Conservation (phyloP, 2,888 invertebrate species). For the Caenorhabditis afra region DNA sequence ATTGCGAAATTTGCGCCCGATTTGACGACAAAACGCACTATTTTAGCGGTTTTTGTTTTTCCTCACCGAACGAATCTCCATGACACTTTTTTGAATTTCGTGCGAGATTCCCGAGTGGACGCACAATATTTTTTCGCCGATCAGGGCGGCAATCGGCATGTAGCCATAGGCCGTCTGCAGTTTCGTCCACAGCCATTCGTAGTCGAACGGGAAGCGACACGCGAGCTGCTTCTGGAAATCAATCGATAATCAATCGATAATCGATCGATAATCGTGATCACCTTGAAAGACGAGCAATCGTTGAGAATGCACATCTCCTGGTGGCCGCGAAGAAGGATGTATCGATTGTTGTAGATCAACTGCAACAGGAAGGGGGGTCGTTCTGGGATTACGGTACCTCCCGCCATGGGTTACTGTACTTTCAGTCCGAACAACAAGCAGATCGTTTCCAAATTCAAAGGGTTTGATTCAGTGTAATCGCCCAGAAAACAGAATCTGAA, state of each 20-base stretch:
- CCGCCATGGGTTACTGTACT: conserved; percentile 5
- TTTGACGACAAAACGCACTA: too few relatives aligned
- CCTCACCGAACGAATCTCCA: conserved; percentile 7
- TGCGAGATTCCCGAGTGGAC: conserved; percentile 40
- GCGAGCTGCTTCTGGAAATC: conserved; percentile 14
- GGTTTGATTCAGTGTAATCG: conserved; percentile 16
- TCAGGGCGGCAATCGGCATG: conserved; percentile 26
- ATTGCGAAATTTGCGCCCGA: too few relatives aligned
- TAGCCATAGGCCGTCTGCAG: conserved; percentile 15
- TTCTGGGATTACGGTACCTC: not conserved
- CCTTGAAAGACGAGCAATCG: not conserved
- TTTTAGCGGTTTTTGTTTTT: too few relatives aligned
- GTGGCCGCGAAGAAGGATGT: conserved; percentile 35
- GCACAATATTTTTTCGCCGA: conserved; percentile 39
- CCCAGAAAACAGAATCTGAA: conserved; percentile 41
- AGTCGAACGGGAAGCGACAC: not conserved
- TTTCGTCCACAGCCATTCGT: conserved; percentile 19
- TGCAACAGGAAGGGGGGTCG: not conserved
- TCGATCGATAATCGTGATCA: too few relatives aligned
- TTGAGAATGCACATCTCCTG: conserved; percentile 4
- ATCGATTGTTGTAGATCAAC: conserved; percentile 23
- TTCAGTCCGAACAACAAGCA: conserved; percentile 35
- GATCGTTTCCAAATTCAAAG: conserved; percentile 34
- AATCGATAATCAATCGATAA: too few relatives aligned
- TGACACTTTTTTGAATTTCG: not conserved